phyloP scores from a whole-genome alignment of 2,113 vertebrate species.

The Chaetura pelagica region DNA sequence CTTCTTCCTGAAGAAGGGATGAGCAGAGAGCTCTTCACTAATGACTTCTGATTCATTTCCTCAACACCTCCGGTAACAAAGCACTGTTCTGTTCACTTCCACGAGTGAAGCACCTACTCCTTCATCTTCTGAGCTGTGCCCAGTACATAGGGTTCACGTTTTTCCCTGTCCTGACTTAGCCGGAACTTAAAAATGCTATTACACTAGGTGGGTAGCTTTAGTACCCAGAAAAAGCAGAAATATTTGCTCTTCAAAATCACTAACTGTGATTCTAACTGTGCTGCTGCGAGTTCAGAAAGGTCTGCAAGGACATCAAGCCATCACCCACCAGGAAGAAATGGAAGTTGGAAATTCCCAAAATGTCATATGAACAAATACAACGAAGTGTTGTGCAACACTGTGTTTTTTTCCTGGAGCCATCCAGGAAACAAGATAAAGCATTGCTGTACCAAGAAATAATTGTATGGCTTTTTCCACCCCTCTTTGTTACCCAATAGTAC shows the following conservation, averaged over 20 bases:
- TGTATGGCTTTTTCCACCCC: neutral
- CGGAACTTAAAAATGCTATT: neutral
- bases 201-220: neutral
- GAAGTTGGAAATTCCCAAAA: neutral
- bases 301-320: neutral
- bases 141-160: accelerated
- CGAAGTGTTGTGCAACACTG: accelerated
- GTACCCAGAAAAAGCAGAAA: neutral
- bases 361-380: neutral
- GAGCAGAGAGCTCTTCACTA: constrained; percentile 20
- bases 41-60: constrained; percentile 10
- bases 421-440: neutral
- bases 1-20: neutral
- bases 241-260: neutral
- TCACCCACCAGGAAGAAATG: neutral
- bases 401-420: neutral
- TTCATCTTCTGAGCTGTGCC: neutral
- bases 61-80: neutral
- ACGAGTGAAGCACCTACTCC: neutral
- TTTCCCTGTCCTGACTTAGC: neutral
- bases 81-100: neutral
- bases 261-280: neutral
- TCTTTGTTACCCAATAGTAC: neutral
- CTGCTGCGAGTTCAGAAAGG: neutral
- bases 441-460: neutral